A percentile compares a stretch with the other conserved stretches of the same genome.
Conservation (phyloP, 2,797 vertebrate genomes). For the Paratrypauchen microcephalus region DNA sequence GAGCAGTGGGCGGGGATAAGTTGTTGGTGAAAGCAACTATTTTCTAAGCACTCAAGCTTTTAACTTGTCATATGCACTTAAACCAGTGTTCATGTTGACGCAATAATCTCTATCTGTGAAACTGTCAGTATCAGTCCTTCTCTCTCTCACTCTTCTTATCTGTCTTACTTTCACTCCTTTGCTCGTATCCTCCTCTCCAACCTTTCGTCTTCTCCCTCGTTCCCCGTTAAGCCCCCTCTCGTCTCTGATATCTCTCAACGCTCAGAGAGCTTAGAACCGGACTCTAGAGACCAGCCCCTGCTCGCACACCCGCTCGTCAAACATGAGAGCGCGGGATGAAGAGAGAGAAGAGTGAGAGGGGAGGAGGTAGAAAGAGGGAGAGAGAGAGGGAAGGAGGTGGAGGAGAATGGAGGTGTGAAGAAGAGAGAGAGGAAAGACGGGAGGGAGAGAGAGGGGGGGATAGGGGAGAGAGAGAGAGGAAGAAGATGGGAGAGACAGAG, state of each 20-base stretch:
- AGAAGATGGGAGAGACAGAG: no score
- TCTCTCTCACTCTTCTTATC: slow-evolving; percentile 27
- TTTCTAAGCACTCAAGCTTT: no score
- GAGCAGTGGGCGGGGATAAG: no score
- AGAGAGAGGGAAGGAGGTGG: slow-evolving; percentile 45
- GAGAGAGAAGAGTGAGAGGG: slow-evolving; percentile 10
- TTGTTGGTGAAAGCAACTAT: no score
- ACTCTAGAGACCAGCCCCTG: slow-evolving; percentile 39
- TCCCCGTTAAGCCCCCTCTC: slow-evolving; percentile 63
- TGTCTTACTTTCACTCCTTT: slow-evolving; percentile 41
- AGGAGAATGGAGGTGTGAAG: no score
- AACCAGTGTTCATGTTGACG: no score
- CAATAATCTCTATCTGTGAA: no score
- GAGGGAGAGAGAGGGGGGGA: neutral
- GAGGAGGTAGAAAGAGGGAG: slow-evolving; percentile 45
- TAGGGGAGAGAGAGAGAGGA: no score
- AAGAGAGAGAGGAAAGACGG: no score
- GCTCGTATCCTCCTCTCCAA: slow-evolving; percentile 57
- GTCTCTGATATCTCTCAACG: slow-evolving; percentile 51
- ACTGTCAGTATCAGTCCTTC: no score
- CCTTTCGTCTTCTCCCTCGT: slow-evolving; percentile 34
- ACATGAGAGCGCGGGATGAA: neutral
- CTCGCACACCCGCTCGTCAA: slow-evolving; percentile 41
- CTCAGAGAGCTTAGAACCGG: slow-evolving; percentile 54
- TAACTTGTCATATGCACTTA: no score